A percentile compares a stretch with the other conserved stretches of the same genome.
These are phyloP conservation scores for Drosophila ohnishii DNA, from an alignment of 1,140 invertebrate genomes.

Conservation along the genomic window DNA sequence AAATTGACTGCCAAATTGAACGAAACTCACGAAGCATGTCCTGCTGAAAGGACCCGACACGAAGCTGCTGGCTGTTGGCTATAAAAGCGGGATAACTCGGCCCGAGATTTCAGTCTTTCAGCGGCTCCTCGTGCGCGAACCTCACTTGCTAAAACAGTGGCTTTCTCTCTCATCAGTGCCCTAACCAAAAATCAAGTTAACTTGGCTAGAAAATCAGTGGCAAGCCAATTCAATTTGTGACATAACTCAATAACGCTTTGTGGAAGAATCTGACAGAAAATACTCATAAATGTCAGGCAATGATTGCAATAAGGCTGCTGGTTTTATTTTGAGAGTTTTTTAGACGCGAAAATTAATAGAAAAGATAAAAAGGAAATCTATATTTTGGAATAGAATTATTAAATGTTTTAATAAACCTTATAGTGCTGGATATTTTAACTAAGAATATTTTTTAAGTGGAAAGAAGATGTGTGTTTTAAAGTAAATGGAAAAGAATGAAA, in stretches of 20 bases:
- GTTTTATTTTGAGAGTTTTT: background rate
- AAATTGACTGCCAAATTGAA: constrained; percentile 47
- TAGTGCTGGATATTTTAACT: background rate
- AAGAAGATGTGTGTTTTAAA: background rate
- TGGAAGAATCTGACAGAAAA: constrained; percentile 1
- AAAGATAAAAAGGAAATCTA: background rate
- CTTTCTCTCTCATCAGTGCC: background rate
- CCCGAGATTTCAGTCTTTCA: constrained; percentile 63
- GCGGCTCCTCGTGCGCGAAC: constrained; percentile 29
- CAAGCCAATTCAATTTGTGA: constrained; percentile 26
- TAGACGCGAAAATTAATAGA: background rate
- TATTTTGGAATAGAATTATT: background rate
- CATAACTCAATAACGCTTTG: constrained; percentile 34
- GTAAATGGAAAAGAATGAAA: background rate
- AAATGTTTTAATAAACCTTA: background rate
- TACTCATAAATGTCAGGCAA: background rate
- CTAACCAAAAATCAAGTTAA: constrained; percentile 31
- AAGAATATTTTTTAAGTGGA: background rate
- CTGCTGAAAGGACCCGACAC: constrained; percentile 17
- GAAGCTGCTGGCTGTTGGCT: constrained; percentile 31
- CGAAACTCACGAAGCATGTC: constrained; percentile 55
- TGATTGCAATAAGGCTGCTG: constrained; percentile 4
- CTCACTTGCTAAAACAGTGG: constrained; percentile 4
- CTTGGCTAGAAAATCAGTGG: constrained; percentile 36
- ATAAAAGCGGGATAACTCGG: constrained; percentile 63